Base-by-base conservation (phyloP, 2,113 vertebrate species). In the Brienomyrus brachyistius region DNA sequence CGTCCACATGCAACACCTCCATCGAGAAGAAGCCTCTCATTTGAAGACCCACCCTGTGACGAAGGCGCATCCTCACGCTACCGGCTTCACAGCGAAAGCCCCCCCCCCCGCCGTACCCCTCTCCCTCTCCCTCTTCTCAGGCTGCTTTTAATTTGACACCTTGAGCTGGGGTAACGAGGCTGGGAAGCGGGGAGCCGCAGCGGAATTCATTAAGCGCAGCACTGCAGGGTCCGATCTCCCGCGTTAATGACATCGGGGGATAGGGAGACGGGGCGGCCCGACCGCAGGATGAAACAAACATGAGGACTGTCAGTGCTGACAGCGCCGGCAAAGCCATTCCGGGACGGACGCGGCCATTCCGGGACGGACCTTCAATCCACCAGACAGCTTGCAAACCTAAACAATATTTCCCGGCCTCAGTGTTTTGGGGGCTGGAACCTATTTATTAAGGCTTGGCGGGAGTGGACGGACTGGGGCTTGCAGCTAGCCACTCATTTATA, bases 91-190 rank as follows among this genome's bases (percentile, higher is more conserved):
- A 86, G 89, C 15, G 52, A 66, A 86, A 23, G 17, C 52, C 40
- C 40, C 52, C 40, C 27, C 31, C 86, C 31, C 19, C 3, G 54
- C 54, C 86, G 31, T 35, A 62, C 62, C 89, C 91, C 92, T 93
- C 92, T 94, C 89, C 91, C 92, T 93, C 92, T 94, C 95, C 93
- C 91, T 92, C 92, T 96, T 96, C 93, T 92, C 94, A 43, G 94
- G 95, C 95, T 92, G 95, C 94, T 96, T 98, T 97, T 99, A 98
- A 98, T 99, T 97, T 99, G 98, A 99, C 98, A 98, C 97, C 97
- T 97, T 96, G 97, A 97, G 97, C 97, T 97, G 96, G 96, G 96
- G 97, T 98, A 98, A 98, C 94, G 91, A 94, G 92, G 92, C 35
- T 93, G 94, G 92, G 94, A 96, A 97, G 96, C 86, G 94, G 93